phyloP scores from a whole-genome alignment of 2,888 invertebrate genomes.

The Dilophus febrilis region DNA sequence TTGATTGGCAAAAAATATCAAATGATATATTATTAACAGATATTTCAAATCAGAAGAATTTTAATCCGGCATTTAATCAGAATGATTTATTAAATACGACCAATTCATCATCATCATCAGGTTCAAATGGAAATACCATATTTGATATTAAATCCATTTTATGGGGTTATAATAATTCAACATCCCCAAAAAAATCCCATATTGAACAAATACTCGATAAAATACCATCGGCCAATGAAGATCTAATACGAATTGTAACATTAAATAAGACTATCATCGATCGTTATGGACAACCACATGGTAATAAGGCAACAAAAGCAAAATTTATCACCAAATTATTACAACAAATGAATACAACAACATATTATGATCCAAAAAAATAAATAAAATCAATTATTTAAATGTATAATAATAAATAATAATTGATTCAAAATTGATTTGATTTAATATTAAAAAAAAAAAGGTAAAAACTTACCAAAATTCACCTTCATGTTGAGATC shows the following conservation, averaged over 20 bases:
- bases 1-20: constrained; percentile 8
- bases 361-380: constrained; percentile 5
- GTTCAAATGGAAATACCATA: too few species aligned
- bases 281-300: constrained; percentile 3
- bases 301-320: constrained; percentile 6
- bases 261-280: neutral
- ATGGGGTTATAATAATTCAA: neutral
- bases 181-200: neutral
- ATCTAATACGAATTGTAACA: constrained; percentile 4
- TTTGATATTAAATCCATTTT: neutral
- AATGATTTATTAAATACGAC: neutral
- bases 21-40: too few species aligned
- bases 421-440: too few species aligned
- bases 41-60: too few species aligned
- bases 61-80: neutral
- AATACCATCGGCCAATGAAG: constrained; percentile 7
- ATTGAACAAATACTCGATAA: neutral
- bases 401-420: too few species aligned
- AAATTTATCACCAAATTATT: constrained; percentile 6
- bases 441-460: too few species aligned
- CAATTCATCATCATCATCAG: neutral
- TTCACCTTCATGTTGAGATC: constrained; percentile 48
- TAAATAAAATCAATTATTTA: too few species aligned
- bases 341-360: constrained; percentile 3
- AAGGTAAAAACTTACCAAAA: constrained; percentile 43